Percentiles rank a stretch among this genome's conserved stretches.
Conservation (phyloP, 2,888 invertebrate genomes). For the Julus scanicus region DNA sequence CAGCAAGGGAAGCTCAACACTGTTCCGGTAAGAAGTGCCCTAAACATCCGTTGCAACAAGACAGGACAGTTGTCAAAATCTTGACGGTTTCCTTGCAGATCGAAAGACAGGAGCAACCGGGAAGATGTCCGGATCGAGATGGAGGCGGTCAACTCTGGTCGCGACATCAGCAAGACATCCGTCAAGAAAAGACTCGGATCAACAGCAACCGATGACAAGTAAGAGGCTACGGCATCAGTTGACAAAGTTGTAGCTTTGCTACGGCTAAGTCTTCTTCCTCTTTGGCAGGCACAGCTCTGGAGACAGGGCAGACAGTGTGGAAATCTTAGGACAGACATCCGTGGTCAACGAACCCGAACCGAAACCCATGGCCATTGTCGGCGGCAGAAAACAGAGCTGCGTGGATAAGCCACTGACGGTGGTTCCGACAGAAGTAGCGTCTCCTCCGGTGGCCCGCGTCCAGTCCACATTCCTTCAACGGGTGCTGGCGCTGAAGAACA, state of each 20-base stretch:
- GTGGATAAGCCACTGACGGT: neutral
- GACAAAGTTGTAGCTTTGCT: too few species aligned
- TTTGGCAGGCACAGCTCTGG: neutral
- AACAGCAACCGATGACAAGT: neutral
- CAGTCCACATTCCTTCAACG: constrained; percentile 52
- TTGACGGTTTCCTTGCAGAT: neutral
- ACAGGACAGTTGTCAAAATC: too few species aligned
- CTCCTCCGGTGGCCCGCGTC: neutral
- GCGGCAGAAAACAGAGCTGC: neutral
- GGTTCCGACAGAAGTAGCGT: neutral
- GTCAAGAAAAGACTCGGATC: neutral
- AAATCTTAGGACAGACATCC: neutral
- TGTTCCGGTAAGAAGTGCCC: constrained; percentile 17
- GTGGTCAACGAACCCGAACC: neutral
- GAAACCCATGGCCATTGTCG: neutral
- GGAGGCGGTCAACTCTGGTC: constrained; percentile 53
- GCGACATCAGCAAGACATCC: constrained; percentile 15
- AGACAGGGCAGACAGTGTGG: neutral
- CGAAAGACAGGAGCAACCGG: constrained; percentile 44
- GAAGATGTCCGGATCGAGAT: constrained; percentile 57
- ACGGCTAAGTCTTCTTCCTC: neutral
- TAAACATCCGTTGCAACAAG: too few species aligned
- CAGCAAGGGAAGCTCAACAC: constrained; percentile 48
- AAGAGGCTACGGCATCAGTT: neutral
- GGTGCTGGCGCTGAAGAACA: constrained; percentile 53